Evolutionary conservation across 2,888 invertebrate species (phyloP).

Genomic region (Ceriagrion tenellum): DNA sequence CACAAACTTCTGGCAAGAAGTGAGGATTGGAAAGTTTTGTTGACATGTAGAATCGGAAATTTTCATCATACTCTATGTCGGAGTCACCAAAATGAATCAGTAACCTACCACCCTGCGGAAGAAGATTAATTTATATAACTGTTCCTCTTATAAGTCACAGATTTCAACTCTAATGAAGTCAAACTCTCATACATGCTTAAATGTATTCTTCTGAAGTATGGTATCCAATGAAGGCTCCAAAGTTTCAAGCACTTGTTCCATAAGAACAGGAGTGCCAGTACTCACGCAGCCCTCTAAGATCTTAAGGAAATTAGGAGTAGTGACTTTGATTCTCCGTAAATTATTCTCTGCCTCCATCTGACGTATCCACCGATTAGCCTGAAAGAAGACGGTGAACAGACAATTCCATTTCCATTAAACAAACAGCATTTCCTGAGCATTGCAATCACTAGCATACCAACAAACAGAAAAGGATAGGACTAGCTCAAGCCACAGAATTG

Average conservation of each 20-base stretch:
- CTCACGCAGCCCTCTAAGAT: conserved; percentile 90
- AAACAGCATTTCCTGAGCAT: not conserved
- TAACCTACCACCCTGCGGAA: conserved; percentile 85
- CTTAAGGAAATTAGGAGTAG: conserved; percentile 87
- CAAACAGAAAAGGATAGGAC: too few relatives aligned
- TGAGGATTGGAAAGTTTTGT: conserved; percentile 96
- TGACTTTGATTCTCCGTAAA: conserved; percentile 88
- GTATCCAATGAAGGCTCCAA: conserved; percentile 93
- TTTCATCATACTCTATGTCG: conserved; percentile 92
- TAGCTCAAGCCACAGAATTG: too few relatives aligned
- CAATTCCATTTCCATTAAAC: not conserved
- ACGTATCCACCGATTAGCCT: conserved; percentile 95
- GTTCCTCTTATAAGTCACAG: too few relatives aligned
- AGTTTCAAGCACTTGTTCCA: conserved; percentile 93
- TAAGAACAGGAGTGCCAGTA: conserved; percentile 90
- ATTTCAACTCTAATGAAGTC: too few relatives aligned
- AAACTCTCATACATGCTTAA: conserved; percentile 81
- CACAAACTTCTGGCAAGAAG: conserved; percentile 95
- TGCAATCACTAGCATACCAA: too few relatives aligned
- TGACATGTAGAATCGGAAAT: conserved; percentile 93
- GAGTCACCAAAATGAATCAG: conserved; percentile 92
- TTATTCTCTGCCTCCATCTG: conserved; percentile 90
- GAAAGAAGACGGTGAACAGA: conserved; percentile 69
- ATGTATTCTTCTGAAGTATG: conserved; percentile 89
- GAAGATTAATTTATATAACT: conserved; percentile 10